A percentile compares a stretch with the other conserved stretches of the same genome.
Conservation (phyloP, 2,888 invertebrate species). For the Chrysolina haemoptera region DNA sequence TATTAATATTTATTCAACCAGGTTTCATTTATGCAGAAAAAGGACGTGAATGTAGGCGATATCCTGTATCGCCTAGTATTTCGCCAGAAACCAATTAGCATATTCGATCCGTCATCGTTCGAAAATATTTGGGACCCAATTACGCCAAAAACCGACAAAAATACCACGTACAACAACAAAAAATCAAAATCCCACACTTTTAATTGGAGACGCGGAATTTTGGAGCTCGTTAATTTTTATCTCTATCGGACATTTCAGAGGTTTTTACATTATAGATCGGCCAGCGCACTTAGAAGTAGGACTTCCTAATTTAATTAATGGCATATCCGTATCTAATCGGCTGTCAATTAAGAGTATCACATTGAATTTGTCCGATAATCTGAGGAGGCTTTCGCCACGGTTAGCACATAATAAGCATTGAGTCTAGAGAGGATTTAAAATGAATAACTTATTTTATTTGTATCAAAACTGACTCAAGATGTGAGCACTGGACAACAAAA, state of each 20-base stretch:
- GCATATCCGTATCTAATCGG: slow-evolving; percentile 65
- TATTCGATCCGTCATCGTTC: not conserved
- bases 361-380: slow-evolving; percentile 58
- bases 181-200: slow-evolving; percentile 56
- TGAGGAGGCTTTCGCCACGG: slow-evolving; percentile 10
- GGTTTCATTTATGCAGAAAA: too few relatives aligned
- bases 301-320: slow-evolving; percentile 61
- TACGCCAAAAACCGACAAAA: slow-evolving; percentile 28
- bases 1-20: too few relatives aligned
- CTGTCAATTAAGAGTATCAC: slow-evolving; percentile 67
- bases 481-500: not conserved
- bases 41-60: too few relatives aligned
- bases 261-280: slow-evolving; percentile 52
- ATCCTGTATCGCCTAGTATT: too few relatives aligned
- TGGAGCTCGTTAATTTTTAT: slow-evolving; percentile 66
- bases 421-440: not conserved
- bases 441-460: not conserved
- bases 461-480: not conserved
- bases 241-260: slow-evolving; percentile 57
- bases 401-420: slow-evolving; percentile 19
- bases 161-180: slow-evolving; percentile 25
- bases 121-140: slow-evolving; percentile 21
- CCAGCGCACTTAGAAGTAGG: slow-evolving; percentile 47
- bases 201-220: slow-evolving; percentile 63
- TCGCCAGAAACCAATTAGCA: too few relatives aligned